Evolutionary conservation across 2,113 vertebrate species (phyloP).

Genomic region (Nanorana parkeri): DNA sequence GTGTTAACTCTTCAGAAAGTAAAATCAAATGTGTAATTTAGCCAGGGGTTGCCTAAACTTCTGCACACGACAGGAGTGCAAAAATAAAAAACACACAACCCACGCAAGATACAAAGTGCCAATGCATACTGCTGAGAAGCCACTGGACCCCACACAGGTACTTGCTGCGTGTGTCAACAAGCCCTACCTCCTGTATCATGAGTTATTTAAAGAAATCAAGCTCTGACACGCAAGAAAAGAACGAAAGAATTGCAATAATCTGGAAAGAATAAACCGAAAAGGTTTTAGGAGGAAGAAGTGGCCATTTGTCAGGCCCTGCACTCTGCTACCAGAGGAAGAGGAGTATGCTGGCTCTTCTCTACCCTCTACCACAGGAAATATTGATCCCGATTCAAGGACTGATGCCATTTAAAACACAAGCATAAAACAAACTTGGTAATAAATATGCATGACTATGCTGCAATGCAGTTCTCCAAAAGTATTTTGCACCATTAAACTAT

Average conservation of each 20-base stretch:
- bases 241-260: conserved; percentile 36
- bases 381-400: conserved; percentile 37
- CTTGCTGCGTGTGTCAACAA: not conserved
- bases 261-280: not conserved
- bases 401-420: conserved; percentile 48
- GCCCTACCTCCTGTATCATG: not conserved
- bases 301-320: not conserved
- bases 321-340: conserved; percentile 16
- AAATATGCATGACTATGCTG: conserved; percentile 48
- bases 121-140: not conserved
- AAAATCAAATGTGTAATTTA: too few species aligned
- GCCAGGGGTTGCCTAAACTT: too few species aligned
- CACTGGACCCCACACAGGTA: not conserved
- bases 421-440: conserved; percentile 18
- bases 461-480: conserved; percentile 39
- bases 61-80: too few species aligned
- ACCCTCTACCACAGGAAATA: conserved; percentile 35
- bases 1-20: too few species aligned
- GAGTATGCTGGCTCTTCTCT: not conserved
- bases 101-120: too few species aligned
- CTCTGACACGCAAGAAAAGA: conserved; percentile 1
- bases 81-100: too few species aligned
- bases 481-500: not conserved
- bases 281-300: not conserved
- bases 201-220: conserved; percentile 7